These are phyloP conservation scores for Arvicanthis niloticus DNA, from an alignment of 2,113 vertebrate genomes.

Conservation along the genomic window DNA sequence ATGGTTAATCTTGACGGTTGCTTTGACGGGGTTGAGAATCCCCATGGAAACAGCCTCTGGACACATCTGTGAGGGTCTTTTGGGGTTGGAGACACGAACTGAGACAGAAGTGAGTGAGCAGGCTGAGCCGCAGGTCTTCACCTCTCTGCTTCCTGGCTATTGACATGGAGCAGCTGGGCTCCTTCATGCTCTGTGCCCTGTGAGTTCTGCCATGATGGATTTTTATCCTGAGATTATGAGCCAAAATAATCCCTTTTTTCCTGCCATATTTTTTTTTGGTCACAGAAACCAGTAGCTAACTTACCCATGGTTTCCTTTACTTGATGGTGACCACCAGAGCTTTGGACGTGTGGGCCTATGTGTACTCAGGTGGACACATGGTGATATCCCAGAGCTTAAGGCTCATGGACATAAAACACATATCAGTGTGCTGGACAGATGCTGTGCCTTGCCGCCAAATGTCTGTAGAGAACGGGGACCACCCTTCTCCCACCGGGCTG, in stretches of 20 bases:
- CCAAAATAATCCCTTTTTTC: too few relatives aligned
- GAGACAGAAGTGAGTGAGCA: background rate
- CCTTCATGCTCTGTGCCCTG: background rate
- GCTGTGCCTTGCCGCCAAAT: background rate
- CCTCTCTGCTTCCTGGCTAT: background rate
- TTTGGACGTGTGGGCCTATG: background rate
- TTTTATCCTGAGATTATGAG: background rate
- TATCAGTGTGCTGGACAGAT: too few relatives aligned
- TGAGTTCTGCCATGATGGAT: background rate
- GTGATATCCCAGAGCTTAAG: background rate
- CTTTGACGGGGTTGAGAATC: background rate
- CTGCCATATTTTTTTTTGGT: background rate
- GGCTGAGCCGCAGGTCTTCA: background rate
- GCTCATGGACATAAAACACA: rapidly evolving
- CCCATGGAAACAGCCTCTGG: background rate
- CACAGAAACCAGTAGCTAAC: background rate
- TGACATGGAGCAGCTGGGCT: background rate
- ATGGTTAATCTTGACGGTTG: background rate
- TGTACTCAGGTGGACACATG: too few relatives aligned
- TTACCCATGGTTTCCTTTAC: background rate
- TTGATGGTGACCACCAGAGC: background rate
- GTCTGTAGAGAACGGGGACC: background rate
- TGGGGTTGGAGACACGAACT: background rate
- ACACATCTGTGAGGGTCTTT: background rate
- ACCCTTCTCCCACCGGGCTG: rapidly evolving